Base-by-base conservation (phyloP, 2,797 vertebrate genomes). In the Muraenolepis orangiensis region DNA sequence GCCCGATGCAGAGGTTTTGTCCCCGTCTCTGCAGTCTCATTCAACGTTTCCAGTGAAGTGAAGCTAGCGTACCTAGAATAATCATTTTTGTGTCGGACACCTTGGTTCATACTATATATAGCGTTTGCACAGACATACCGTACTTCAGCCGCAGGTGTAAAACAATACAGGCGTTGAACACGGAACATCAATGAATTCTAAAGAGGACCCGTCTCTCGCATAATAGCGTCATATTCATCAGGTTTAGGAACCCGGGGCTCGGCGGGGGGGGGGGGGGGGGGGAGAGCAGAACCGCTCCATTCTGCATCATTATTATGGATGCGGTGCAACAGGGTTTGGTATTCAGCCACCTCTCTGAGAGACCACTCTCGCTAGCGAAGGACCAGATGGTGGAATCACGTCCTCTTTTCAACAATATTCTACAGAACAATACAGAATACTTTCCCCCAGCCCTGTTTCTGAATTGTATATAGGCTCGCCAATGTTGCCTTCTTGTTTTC, bases 201-300 rank as follows among this genome's bases (percentile, higher is more conserved):
- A 81, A 73, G 26, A 80, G 74, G 70, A 76, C 69, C 73, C 26
- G 74, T 82, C 66, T 81, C 34, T 73, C 12, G 75, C 75, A 73
- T 75, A 1, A 75, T 76, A 6, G 14, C 11, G 69, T 81, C 61
- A 69, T 72, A 32, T 80, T 83, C 73, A 78, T 74, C 75, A 70
- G 81, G 10, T 26, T 26, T 64, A n/a, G n/a, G n/a, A n/a, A n/a
- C n/a, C n/a, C n/a, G n/a, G n/a, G n/a, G n/a, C n/a, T n/a, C n/a
- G n/a, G n/a, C n/a, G n/a, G n/a, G n/a, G 1, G 57, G 23, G 11
- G n/a, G n/a, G n/a, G n/a, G n/a, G n/a, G n/a, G n/a, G n/a, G n/a
- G n/a, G n/a, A 10, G 57, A 26, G 57, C 57, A 23, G 23, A 64
- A 64, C 23, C 3, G 23, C 57, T 26, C 57, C 57, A 64, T 26